These are phyloP conservation scores for Cheilosia grossa DNA, from an alignment of 2,888 invertebrate genomes.

Conservation along the genomic window DNA sequence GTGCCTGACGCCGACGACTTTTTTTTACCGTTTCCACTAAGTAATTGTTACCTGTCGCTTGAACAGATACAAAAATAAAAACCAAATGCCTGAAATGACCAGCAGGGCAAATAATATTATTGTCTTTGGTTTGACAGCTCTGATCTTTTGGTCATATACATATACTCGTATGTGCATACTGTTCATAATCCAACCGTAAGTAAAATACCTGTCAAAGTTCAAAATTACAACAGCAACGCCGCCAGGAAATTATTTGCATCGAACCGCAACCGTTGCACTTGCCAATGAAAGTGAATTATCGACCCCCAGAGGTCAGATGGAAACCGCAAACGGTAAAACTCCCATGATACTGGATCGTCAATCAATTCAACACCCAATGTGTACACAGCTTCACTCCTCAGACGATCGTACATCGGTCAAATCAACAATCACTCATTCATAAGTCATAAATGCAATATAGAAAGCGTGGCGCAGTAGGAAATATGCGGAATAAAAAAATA, in stretches of 20 bases:
- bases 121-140: too few species aligned
- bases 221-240: neutral
- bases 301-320: conserved; percentile 34
- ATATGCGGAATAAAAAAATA: conserved; percentile 51
- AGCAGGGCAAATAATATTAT: too few species aligned
- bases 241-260: neutral
- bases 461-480: conserved; percentile 43
- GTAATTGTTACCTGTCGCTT: too few species aligned
- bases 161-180: too few species aligned
- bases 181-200: neutral
- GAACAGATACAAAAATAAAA: too few species aligned
- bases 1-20: too few species aligned
- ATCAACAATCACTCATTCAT: conserved; percentile 38
- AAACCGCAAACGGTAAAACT: conserved; percentile 29
- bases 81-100: too few species aligned
- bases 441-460: conserved; percentile 35
- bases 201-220: neutral
- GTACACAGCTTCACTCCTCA: neutral
- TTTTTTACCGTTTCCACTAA: too few species aligned
- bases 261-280: conserved; percentile 15
- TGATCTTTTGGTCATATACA: too few species aligned
- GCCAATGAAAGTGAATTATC: conserved; percentile 44
- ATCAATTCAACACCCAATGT: conserved; percentile 45
- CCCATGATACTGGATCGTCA: conserved; percentile 42
- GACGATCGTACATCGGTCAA: conserved; percentile 17